phyloP scores from a whole-genome alignment of 2,888 invertebrate genomes.

The Pycnomerus fuliginosus region DNA sequence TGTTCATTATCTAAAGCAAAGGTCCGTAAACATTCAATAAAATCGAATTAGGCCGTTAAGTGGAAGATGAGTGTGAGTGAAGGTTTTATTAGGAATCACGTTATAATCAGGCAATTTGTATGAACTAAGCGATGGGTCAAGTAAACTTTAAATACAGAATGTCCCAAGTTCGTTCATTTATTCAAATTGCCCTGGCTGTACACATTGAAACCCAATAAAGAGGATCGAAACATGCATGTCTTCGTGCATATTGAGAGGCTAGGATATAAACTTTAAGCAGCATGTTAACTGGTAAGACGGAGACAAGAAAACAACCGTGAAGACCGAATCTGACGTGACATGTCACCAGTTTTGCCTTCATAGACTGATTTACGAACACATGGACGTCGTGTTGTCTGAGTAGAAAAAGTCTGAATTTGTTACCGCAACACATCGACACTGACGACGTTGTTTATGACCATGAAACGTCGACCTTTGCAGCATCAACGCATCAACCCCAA shows the following conservation, averaged over 20 bases:
- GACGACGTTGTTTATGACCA: conserved; percentile 27
- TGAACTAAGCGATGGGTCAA: conserved; percentile 37
- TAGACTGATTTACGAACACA: conserved; percentile 27
- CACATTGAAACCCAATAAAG: conserved; percentile 44
- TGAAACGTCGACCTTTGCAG: conserved; percentile 26
- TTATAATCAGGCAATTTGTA: conserved; percentile 46
- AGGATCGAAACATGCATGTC: conserved; percentile 40
- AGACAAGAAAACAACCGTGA: background rate
- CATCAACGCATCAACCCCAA: too few species aligned
- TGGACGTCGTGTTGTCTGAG: conserved; percentile 19
- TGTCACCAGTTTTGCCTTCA: conserved; percentile 7
- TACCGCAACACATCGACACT: conserved; percentile 26
- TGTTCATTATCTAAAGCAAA: conserved; percentile 14
- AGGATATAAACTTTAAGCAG: conserved; percentile 12
- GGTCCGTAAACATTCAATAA: conserved; percentile 19
- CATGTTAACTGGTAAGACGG: conserved; percentile 6
- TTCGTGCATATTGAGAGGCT: conserved; percentile 38
- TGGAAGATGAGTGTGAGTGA: conserved; percentile 16
- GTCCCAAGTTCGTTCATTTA: conserved; percentile 43
- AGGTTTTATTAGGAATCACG: conserved; percentile 22
- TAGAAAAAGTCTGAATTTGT: conserved; percentile 28
- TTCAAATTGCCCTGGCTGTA: conserved; percentile 43
- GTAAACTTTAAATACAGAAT: conserved; percentile 44
- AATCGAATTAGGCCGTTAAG: conserved; percentile 17
- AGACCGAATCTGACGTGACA: conserved; percentile 18